Percentiles rank a stretch among this genome's conserved stretches.
Conservation (phyloP, 2,113 vertebrate species). For the Psittacula cyanocephala region DNA sequence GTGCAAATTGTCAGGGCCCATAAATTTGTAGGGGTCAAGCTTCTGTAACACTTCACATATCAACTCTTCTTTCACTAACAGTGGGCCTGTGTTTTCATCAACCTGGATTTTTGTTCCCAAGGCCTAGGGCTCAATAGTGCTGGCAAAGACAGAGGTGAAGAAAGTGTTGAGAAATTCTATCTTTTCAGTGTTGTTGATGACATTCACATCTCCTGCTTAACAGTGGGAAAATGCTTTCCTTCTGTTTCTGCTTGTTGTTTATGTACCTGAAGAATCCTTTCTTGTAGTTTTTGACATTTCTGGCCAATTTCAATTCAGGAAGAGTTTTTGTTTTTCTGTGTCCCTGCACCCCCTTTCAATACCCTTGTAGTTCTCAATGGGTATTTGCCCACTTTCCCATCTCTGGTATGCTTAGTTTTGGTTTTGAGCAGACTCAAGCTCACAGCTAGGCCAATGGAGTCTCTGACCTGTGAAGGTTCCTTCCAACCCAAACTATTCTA, state of each 20-base stretch:
- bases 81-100: not conserved
- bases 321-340: not conserved
- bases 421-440: not conserved
- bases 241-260: not conserved
- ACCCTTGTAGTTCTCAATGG: not conserved
- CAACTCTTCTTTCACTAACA: not conserved
- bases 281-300: not conserved
- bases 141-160: not conserved
- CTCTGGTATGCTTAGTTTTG: not conserved
- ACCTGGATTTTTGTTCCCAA: not conserved
- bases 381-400: not conserved
- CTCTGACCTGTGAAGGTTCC: not conserved
- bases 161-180: not conserved
- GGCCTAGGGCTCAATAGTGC: not conserved
- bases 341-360: not conserved
- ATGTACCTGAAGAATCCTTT: not conserved
- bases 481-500: not conserved
- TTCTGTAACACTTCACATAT: not conserved
- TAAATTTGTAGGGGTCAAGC: not conserved
- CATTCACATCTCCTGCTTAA: not conserved
- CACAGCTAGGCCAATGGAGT: not conserved
- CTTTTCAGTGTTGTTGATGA: not conserved
- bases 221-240: not conserved
- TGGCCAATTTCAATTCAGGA: not conserved
- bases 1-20: not conserved